Conservation (phyloP, 2,797 vertebrate genomes). For the Hydrocynus forskahlii region DNA sequence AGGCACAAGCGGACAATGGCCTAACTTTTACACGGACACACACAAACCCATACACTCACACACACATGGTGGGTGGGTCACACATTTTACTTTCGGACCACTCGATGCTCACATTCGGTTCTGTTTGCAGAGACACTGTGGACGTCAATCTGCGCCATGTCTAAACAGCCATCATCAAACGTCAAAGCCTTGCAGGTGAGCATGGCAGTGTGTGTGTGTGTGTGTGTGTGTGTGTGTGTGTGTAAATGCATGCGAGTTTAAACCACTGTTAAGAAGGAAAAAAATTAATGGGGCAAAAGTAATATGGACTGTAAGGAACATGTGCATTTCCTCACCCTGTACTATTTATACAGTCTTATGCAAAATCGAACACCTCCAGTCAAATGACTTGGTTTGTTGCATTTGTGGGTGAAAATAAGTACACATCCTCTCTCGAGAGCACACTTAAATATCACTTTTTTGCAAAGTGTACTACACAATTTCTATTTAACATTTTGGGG, state of each 20-base stretch:
- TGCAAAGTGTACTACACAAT: too few relatives aligned
- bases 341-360: too few relatives aligned
- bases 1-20: constrained; percentile 73
- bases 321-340: too few relatives aligned
- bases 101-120: constrained; percentile 76
- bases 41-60: constrained; percentile 26
- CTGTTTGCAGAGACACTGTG: constrained; percentile 82
- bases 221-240: constrained; percentile 21
- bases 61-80: not conserved
- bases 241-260: not conserved
- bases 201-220: constrained; percentile 12
- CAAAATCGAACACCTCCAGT: too few relatives aligned
- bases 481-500: too few relatives aligned
- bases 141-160: constrained; percentile 84
- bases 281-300: not conserved
- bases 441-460: too few relatives aligned
- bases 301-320: constrained; percentile 4
- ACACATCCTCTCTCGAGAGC: too few relatives aligned
- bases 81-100: constrained; percentile 53
- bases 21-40: constrained; percentile 51
- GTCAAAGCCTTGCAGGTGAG: constrained; percentile 98
- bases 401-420: too few relatives aligned
- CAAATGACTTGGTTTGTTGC: too few relatives aligned
- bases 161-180: constrained; percentile 92
- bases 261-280: not conserved